These are phyloP conservation scores for Hirundichthys speculiger DNA, from an alignment of 2,113 vertebrate genomes.

Conservation along the genomic window DNA sequence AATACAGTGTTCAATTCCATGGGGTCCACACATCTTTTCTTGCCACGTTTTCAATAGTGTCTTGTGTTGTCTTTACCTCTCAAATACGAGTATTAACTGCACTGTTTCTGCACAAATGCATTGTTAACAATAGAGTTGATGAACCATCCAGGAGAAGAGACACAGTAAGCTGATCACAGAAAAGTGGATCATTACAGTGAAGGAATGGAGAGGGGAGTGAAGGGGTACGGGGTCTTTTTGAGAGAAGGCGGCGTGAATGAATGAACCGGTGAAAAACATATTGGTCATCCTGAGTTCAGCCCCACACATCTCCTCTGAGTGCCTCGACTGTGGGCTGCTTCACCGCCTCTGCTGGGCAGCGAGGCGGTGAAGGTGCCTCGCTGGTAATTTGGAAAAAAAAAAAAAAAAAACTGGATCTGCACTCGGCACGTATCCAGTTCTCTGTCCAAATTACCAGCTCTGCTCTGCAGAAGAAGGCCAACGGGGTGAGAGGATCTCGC, in stretches of 20 bases:
- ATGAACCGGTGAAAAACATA: constrained; percentile 57
- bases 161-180: constrained; percentile 59
- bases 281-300: constrained; percentile 70
- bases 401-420: neutral
- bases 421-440: constrained; percentile 68
- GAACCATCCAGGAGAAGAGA: constrained; percentile 39
- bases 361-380: constrained; percentile 1
- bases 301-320: constrained; percentile 45
- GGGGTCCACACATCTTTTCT: too few species aligned
- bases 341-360: constrained; percentile 25
- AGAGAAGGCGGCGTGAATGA: constrained; percentile 33
- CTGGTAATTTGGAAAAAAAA: constrained; percentile 3
- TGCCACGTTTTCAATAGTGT: neutral
- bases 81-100: neutral
- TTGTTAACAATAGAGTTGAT: constrained; percentile 48
- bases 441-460: constrained; percentile 74
- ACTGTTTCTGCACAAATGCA: constrained; percentile 28
- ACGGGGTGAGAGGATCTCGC: constrained; percentile 62
- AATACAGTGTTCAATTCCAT: too few species aligned
- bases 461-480: constrained; percentile 60
- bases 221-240: neutral
- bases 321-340: constrained; percentile 46
- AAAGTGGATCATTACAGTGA: constrained; percentile 45
- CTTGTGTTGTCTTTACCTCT: neutral
- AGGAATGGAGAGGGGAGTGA: constrained; percentile 7